Percentiles rank a stretch among this genome's conserved stretches.
phyloP scores from a whole-genome alignment of 2,888 invertebrate genomes.

The Agrotis clavis region DNA sequence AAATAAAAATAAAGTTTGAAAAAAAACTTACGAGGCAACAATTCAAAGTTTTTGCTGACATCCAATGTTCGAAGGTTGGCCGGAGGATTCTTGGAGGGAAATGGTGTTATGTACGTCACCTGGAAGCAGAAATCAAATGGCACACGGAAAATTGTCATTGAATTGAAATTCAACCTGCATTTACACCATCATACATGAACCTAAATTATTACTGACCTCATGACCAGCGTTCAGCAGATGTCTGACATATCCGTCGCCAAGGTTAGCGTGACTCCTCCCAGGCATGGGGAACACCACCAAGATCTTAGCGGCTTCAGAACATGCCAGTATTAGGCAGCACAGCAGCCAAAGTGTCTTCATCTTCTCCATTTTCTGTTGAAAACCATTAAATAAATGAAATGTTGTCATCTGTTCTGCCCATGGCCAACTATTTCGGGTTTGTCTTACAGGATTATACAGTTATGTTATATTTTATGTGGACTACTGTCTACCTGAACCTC shows the following conservation, averaged over 20 bases:
- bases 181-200: too few species aligned
- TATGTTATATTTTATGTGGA: too few species aligned
- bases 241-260: conserved; percentile 69
- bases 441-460: too few species aligned
- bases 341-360: conserved; percentile 15
- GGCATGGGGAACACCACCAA: conserved; percentile 70
- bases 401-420: too few species aligned
- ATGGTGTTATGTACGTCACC: conserved; percentile 75
- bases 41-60: conserved; percentile 64
- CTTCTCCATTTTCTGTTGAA: not conserved
- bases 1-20: too few species aligned
- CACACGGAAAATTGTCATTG: too few species aligned
- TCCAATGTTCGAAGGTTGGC: conserved; percentile 72
- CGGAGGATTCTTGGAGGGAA: conserved; percentile 64
- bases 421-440: too few species aligned
- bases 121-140: conserved; percentile 56
- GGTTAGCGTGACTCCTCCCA: conserved; percentile 68
- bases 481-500: too few species aligned
- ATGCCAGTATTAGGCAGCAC: conserved; percentile 16
- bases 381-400: too few species aligned
- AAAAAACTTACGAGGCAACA: conserved; percentile 62
- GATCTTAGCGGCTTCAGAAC: conserved; percentile 62
- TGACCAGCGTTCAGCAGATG: conserved; percentile 71
- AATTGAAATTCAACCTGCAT: too few species aligned
- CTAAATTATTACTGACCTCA: conserved; percentile 63